Conservation (phyloP, 2,113 vertebrate genomes). For the Dromiciops gliroides region DNA sequence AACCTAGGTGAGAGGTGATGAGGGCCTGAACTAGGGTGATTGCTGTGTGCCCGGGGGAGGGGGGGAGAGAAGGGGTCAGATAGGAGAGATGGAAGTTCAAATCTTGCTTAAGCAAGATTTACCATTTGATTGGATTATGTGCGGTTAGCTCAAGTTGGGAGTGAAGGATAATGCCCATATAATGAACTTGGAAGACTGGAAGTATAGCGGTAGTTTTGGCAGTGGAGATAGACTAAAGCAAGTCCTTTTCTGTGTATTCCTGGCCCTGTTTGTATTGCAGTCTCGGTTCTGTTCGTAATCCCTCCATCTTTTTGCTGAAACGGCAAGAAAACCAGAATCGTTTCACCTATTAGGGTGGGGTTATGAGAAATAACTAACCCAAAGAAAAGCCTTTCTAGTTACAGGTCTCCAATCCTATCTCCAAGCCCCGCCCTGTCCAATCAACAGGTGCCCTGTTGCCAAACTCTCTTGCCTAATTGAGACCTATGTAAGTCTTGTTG, state of each 20-base stretch:
- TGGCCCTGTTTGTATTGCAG: neutral
- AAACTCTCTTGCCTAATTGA: neutral
- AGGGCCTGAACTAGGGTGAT: neutral
- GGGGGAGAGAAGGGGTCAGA: neutral
- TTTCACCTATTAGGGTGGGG: neutral
- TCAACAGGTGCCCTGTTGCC: too few relatives aligned
- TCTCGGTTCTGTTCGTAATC: neutral
- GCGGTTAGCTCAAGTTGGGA: neutral
- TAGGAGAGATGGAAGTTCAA: neutral
- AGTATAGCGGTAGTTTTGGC: neutral
- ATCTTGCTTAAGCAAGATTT: neutral
- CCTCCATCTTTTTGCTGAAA: neutral
- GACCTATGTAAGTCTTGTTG: too few relatives aligned
- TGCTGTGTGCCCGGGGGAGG: neutral
- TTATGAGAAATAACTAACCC: neutral
- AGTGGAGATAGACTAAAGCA: neutral
- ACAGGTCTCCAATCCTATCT: neutral
- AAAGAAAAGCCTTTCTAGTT: neutral
- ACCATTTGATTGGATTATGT: neutral
- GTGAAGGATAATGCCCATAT: neutral
- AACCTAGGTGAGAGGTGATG: neutral
- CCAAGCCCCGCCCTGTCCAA: too few relatives aligned
- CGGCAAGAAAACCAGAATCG: neutral
- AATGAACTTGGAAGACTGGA: neutral
- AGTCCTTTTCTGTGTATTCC: neutral